A percentile compares a stretch with the other conserved stretches of the same genome.
Evolutionary conservation across 2,797 vertebrate species (phyloP).

Genomic region (Thunnus albacares): DNA sequence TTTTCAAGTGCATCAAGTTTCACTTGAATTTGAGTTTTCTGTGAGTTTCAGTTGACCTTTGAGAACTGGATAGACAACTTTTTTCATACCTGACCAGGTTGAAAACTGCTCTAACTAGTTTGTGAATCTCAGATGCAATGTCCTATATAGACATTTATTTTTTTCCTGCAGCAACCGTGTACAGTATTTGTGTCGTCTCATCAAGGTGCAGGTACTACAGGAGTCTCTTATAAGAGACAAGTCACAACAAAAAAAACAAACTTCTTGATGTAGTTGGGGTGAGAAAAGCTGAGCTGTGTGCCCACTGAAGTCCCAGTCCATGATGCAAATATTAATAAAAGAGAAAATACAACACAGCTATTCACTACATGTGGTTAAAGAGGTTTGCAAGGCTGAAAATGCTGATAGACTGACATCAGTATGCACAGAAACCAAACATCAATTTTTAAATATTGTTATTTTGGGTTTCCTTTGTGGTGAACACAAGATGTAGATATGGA

Average conservation of each 20-base stretch:
- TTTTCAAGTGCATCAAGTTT: background rate
- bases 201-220: background rate
- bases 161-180: constrained; percentile 19
- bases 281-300: background rate
- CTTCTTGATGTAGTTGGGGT: background rate
- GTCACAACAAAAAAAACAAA: constrained; percentile 25
- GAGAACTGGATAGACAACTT: background rate
- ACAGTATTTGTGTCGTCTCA: constrained; percentile 34
- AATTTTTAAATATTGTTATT: background rate
- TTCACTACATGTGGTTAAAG: background rate
- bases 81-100: no score
- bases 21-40: background rate
- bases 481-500: background rate
- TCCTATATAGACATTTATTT: constrained; percentile 50
- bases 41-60: background rate
- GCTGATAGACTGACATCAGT: background rate
- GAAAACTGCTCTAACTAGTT: constrained; percentile 9
- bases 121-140: constrained; percentile 17
- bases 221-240: constrained; percentile 6
- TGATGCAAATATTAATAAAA: constrained; percentile 5
- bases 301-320: background rate
- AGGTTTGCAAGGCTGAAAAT: background rate
- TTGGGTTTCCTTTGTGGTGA: background rate
- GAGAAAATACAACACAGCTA: background rate
- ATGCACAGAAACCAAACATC: background rate